These are phyloP conservation scores for Calidris pugnax DNA, from an alignment of 2,113 vertebrate genomes.

Conservation along the genomic window DNA sequence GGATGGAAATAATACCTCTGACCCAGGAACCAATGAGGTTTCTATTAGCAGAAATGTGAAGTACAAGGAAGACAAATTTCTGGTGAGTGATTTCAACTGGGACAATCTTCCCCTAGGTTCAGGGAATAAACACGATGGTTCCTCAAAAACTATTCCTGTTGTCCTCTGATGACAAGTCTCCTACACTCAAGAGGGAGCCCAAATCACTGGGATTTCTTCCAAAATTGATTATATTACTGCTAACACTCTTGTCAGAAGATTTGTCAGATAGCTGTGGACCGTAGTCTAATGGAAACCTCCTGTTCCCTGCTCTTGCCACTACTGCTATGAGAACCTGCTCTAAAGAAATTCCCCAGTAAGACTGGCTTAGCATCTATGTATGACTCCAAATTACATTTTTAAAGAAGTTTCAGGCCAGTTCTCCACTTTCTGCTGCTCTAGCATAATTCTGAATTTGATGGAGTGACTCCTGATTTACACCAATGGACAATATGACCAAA, in stretches of 20 bases:
- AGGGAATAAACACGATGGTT: background rate
- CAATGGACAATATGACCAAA: fast-evolving
- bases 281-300: fast-evolving
- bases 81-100: background rate
- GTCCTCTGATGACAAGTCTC: background rate
- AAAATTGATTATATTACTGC: background rate
- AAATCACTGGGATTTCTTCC: background rate
- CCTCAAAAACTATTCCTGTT: background rate
- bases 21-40: background rate
- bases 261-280: background rate
- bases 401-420: background rate
- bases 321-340: background rate
- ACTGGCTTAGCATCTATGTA: background rate
- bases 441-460: background rate
- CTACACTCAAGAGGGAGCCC: background rate
- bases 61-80: background rate
- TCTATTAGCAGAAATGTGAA: background rate
- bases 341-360: background rate
- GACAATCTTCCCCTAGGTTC: background rate
- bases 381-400: background rate
- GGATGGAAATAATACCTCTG: background rate
- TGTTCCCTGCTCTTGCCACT: background rate
- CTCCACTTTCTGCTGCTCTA: background rate
- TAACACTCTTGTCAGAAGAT: background rate
- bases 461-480: background rate